These are phyloP conservation scores for Athetis lepigone DNA, from an alignment of 2,888 invertebrate species.

Conservation along the genomic window DNA sequence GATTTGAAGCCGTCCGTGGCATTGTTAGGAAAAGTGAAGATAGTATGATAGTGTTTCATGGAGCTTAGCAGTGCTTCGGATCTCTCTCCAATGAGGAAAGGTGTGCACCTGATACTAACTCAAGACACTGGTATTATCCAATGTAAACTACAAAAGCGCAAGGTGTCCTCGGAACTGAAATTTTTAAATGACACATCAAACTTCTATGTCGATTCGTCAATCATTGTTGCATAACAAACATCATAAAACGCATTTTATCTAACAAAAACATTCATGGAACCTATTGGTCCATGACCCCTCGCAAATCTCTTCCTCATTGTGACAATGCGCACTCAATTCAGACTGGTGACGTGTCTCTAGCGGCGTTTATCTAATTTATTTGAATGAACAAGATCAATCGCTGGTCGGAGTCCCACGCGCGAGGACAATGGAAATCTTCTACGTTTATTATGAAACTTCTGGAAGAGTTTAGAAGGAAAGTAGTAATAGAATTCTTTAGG, in stretches of 20 bases:
- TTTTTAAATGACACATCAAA: background rate
- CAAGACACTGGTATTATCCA: too few relatives aligned
- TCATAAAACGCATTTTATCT: background rate
- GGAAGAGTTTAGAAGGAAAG: slow-evolving; percentile 1
- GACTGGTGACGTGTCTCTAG: slow-evolving; percentile 37
- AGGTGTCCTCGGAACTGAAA: background rate
- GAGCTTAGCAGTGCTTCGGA: too few relatives aligned
- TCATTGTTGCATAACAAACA: background rate
- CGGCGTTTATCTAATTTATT: slow-evolving; percentile 82
- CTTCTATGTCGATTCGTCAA: background rate
- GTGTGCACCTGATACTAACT: too few relatives aligned
- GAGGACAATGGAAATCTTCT: slow-evolving; percentile 8
- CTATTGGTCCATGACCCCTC: slow-evolving; percentile 10
- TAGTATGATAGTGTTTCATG: too few relatives aligned
- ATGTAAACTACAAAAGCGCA: too few relatives aligned
- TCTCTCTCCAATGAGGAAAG: too few relatives aligned
- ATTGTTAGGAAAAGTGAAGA: too few relatives aligned
- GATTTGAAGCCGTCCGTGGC: too few relatives aligned
- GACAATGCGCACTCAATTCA: slow-evolving; percentile 33
- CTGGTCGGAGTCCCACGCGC: slow-evolving; percentile 69
- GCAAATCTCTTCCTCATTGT: slow-evolving; percentile 33
- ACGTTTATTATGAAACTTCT: slow-evolving; percentile 4
- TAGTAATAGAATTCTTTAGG: too few relatives aligned
- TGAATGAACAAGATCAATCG: slow-evolving; percentile 71
- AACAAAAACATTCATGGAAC: background rate